phyloP scores from a whole-genome alignment of 2,113 vertebrate species.

The Microcebus ravelobensis region DNA sequence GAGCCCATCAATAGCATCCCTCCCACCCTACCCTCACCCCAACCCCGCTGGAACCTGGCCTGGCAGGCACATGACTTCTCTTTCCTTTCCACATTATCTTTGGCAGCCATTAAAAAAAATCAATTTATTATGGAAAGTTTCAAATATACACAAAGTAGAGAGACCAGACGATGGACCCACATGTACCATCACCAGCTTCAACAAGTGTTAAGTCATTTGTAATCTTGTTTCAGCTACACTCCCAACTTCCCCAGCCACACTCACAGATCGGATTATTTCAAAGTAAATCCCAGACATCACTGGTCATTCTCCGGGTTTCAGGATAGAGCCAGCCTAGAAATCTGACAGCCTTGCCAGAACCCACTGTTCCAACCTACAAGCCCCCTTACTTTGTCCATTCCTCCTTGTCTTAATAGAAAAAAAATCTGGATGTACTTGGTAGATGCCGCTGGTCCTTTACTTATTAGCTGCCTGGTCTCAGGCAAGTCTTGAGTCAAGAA shows the following conservation, averaged over 20 bases:
- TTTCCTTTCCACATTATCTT: slow-evolving; percentile 48
- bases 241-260: accelerated
- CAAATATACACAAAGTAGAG: neutral
- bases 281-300: neutral
- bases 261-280: neutral
- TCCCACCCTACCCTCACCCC: neutral
- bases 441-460: neutral
- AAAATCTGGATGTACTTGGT: neutral
- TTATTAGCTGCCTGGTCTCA: neutral
- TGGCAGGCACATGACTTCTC: neutral
- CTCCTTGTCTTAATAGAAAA: neutral
- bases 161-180: neutral
- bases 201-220: neutral
- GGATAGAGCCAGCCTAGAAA: neutral
- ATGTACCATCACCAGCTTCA: neutral
- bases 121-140: neutral
- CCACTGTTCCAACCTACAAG: neutral
- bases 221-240: neutral
- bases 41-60: neutral
- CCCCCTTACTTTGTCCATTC: neutral
- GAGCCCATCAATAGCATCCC: neutral
- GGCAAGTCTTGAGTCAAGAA: neutral
- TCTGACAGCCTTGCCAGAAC: neutral
- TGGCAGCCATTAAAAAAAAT: neutral
- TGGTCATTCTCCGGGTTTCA: neutral